Conservation (phyloP, 2,113 vertebrate species). For the Ailuropoda melanoleuca region DNA sequence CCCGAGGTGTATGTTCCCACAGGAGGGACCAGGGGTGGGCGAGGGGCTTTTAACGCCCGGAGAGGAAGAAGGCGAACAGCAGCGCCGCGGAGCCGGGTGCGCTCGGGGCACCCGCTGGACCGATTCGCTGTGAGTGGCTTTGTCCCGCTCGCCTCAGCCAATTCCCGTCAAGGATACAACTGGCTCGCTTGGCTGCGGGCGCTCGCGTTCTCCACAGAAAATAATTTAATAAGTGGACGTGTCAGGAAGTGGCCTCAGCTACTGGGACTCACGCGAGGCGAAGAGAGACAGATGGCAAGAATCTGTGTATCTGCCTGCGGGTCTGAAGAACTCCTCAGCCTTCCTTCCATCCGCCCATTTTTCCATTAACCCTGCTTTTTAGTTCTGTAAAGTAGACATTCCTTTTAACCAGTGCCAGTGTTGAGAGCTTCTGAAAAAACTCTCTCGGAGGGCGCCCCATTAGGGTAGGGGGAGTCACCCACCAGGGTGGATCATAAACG, state of each 20-base stretch:
- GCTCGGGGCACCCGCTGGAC: neutral
- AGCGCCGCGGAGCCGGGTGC: neutral
- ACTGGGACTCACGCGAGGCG: neutral
- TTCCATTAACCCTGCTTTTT: neutral
- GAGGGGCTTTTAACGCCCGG: neutral
- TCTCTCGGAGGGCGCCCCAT: neutral
- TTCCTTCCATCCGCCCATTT: neutral
- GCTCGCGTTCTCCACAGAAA: neutral
- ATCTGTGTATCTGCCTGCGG: neutral
- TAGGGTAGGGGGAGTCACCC: neutral
- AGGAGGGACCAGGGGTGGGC: neutral
- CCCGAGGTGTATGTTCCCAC: neutral
- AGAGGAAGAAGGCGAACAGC: neutral
- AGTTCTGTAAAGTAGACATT: neutral
- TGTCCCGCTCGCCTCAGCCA: constrained; percentile 45
- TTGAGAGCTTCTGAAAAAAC: neutral
- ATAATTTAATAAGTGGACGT: constrained; percentile 47
- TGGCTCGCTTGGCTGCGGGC: neutral
- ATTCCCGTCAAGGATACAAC: neutral
- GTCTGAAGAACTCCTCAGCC: neutral
- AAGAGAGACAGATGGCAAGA: constrained; percentile 37
- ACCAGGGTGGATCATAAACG: neutral
- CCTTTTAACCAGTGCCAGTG: neutral
- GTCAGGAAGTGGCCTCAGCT: constrained; percentile 54
- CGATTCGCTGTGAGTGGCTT: neutral